Evolutionary conservation across 1,140 invertebrate species (phyloP), one percentile per base, ranked within the genome.

Genomic region (Prorops nasuta): DNA sequence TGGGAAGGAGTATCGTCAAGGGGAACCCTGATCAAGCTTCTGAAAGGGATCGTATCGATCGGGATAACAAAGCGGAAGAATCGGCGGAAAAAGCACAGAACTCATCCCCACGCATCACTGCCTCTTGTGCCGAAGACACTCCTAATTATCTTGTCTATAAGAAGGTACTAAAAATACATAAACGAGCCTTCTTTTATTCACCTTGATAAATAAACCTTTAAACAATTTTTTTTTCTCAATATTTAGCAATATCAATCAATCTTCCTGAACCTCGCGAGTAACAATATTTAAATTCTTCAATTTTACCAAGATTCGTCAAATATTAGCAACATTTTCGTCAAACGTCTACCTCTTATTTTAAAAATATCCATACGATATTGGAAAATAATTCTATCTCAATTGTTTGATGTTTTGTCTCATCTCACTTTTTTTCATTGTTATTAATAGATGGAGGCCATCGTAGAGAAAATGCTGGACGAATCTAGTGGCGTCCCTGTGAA

Each of bases 391-490:
- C n/a, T n/a, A n/a, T n/a, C n/a, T n/a, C n/a, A n/a, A n/a, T n/a
- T n/a, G n/a, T n/a, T n/a, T n/a, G n/a, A n/a, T n/a, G n/a, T n/a
- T n/a, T n/a, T n/a, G n/a, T n/a, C n/a, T n/a, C n/a, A n/a, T n/a
- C n/a, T n/a, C n/a, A n/a, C n/a, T n/a, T n/a, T n/a, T n/a, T n/a
- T n/a, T n/a, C n/a, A n/a, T n/a, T n/a, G n/a, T 18, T 46, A 10
- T 34, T 77, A 79, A 10, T 68, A 98, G 94, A 98, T 99, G 94
- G 97, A 99, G 72, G 80, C 85, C 15, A 91, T 99, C 16, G 86
- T 99, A 15, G 93, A 97, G 59, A 88, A 87, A 76, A 99, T 99
- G 97, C 91, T 98, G 78, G 91, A 97, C 70, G 93, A 97, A 76
- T 84, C 83, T 15, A 85, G 82, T 9, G 97, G 97, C 14, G 94